Conservation (phyloP, 2,113 vertebrate species). For the Carassius carassius region DNA sequence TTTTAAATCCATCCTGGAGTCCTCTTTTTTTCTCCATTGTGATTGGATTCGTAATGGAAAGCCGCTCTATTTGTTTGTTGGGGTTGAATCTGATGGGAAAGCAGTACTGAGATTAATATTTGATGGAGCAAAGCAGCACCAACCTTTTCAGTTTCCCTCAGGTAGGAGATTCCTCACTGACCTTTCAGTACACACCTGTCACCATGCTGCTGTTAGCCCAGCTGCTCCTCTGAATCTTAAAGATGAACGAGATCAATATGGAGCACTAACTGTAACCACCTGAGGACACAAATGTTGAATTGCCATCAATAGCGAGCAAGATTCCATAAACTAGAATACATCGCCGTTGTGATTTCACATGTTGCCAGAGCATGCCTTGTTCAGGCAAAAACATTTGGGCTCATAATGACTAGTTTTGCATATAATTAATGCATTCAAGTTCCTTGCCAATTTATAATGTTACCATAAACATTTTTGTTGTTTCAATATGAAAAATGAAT, state of each 20-base stretch:
- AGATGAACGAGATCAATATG: conserved; percentile 44
- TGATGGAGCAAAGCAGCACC: conserved; percentile 65
- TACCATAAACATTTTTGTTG: neutral
- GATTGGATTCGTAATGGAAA: conserved; percentile 25
- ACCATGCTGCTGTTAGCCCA: conserved; percentile 42
- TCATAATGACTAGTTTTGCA: neutral
- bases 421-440: neutral
- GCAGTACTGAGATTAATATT: conserved; percentile 67
- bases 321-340: neutral
- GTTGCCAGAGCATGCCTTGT: neutral
- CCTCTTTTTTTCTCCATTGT: neutral
- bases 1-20: neutral
- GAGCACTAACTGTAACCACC: conserved; percentile 29
- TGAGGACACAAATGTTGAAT: conserved; percentile 29
- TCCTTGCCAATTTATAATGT: neutral
- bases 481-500: neutral
- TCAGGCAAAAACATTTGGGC: conserved; percentile 35
- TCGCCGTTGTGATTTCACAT: neutral
- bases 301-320: conserved; percentile 4
- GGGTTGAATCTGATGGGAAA: conserved; percentile 55
- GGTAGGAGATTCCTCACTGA: conserved; percentile 60
- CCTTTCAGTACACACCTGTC: conserved; percentile 63
- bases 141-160: conserved; percentile 70
- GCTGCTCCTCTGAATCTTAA: conserved; percentile 31
- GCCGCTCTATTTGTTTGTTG: conserved; percentile 50